Base-by-base conservation (phyloP, 2,797 vertebrate species). In the Syngnathus rostellatus region DNA sequence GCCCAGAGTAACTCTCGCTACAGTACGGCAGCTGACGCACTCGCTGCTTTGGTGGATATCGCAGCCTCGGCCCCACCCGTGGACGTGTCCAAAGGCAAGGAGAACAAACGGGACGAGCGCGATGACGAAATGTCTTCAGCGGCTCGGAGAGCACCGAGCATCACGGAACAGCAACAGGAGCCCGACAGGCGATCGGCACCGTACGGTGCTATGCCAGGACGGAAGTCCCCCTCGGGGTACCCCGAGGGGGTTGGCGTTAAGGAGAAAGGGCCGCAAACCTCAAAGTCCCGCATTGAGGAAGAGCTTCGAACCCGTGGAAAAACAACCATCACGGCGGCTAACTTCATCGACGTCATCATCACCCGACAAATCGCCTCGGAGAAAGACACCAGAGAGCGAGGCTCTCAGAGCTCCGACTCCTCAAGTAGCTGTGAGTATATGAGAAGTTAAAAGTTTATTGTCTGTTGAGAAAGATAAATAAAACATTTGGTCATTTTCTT, bases 311-410 rank as follows among this genome's bases (percentile, higher is more conserved):
- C 95, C 37, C 93, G 91, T 63, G 97, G 97, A 65, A 99, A 99
- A 90, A 99, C 97, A 62, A 99, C 97, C 69, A 98, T 99, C 80
- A 98, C 97, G 31, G 96, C 97, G 25, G 97, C 96, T 77, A 99
- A 95, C 89, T 99, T 99, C 88, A 99, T 99, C 59, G 97, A 99
- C 72, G 95, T 98, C 88, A 98, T 99, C 91, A 99, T 99, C 89
- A 99, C 95, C 6, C 92, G 94, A 70, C 95, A 99, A 86, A 99
- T 99, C 64, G 95, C 97, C 69, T 94, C 96, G 12, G 97, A 99
- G 84, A 99, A 99, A 87, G 96, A 99, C 78, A 91, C 91, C 0
- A 88, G 95, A 69, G 97, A 98, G 71, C 92, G 96, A 78, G 91
- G 94, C 81, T 96, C 95, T 46, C 96, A 98, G 82, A 96, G 94